Conservation (phyloP, 2,113 vertebrate species). For the Pelvicachromis taeniatus region DNA sequence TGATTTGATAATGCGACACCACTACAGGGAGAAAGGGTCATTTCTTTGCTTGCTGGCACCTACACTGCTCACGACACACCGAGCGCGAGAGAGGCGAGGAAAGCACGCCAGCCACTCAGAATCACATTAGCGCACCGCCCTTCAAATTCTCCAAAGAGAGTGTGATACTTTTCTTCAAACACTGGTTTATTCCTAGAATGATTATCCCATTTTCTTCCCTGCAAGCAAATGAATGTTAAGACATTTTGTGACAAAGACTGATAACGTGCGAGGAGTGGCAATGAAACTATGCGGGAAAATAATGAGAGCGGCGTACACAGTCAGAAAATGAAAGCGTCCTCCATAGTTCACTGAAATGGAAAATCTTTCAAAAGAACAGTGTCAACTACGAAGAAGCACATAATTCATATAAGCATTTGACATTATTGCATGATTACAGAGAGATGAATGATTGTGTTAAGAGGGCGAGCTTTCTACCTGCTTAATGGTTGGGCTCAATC, state of each 20-base stretch:
- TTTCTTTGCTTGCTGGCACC: constrained; percentile 7
- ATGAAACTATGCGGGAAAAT: not conserved
- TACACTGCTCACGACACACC: not conserved
- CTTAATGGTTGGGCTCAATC: constrained; percentile 12
- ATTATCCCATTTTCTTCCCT: not conserved
- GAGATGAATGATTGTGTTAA: constrained; percentile 7
- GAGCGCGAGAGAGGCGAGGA: not conserved
- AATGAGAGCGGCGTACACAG: not conserved
- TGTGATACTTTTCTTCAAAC: not conserved
- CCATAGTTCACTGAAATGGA: not conserved
- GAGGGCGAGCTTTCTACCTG: constrained; percentile 19
- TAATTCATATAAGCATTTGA: not conserved
- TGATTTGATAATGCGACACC: constrained; percentile 12
- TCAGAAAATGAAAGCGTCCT: not conserved
- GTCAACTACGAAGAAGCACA: not conserved
- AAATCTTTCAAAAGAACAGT: not conserved
- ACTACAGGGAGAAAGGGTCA: not conserved
- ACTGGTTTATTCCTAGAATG: not conserved
- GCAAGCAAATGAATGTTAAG: not conserved
- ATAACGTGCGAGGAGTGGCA: not conserved
- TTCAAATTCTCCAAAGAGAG: not conserved
- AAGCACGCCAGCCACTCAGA: not conserved
- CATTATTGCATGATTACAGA: constrained; percentile 1
- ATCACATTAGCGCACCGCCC: not conserved
- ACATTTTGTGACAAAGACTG: not conserved